Percentiles rank a stretch among this genome's conserved stretches.
phyloP scores from a whole-genome alignment of 2,888 invertebrate species.

The Hyles lineata region DNA sequence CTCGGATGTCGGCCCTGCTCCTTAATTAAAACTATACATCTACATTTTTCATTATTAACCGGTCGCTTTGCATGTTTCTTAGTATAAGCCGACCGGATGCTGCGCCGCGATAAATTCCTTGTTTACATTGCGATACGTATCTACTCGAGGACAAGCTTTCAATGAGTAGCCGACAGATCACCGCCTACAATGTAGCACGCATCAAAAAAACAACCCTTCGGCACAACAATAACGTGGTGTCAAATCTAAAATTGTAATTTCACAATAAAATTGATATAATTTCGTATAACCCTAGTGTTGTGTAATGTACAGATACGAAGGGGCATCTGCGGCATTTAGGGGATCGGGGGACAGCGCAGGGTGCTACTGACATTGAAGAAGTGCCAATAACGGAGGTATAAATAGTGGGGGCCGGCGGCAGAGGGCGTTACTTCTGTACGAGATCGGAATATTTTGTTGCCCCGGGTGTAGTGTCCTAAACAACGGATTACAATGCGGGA shows the following conservation, averaged over 20 bases:
- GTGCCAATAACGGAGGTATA: constrained; percentile 85
- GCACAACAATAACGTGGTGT: constrained; percentile 60
- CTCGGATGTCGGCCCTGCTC: constrained; percentile 49
- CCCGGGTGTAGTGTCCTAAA: constrained; percentile 69
- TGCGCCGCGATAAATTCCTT: constrained; percentile 63
- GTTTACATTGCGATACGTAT: constrained; percentile 66
- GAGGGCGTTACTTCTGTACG: constrained; percentile 82
- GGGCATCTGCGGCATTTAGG: constrained; percentile 66
- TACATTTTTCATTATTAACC: constrained; percentile 46
- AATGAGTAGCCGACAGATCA: constrained; percentile 45
- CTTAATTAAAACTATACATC: constrained; percentile 54
- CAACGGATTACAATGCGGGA: constrained; percentile 83
- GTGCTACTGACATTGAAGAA: constrained; percentile 86
- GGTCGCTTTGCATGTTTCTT: constrained; percentile 59
- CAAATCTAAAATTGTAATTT: constrained; percentile 76
- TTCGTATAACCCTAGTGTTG: constrained; percentile 77
- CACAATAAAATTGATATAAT: constrained; percentile 82
- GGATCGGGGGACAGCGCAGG: constrained; percentile 77
- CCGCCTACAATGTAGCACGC: constrained; percentile 37
- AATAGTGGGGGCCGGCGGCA: constrained; percentile 79
- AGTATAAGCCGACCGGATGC: constrained; percentile 65
- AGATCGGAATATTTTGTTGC: constrained; percentile 83
- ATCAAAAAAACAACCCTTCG: constrained; percentile 52
- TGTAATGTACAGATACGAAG: constrained; percentile 76
- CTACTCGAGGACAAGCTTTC: constrained; percentile 56